These are phyloP conservation scores for Ataeniobius toweri DNA, from an alignment of 2,797 vertebrate genomes.

Conservation along the genomic window DNA sequence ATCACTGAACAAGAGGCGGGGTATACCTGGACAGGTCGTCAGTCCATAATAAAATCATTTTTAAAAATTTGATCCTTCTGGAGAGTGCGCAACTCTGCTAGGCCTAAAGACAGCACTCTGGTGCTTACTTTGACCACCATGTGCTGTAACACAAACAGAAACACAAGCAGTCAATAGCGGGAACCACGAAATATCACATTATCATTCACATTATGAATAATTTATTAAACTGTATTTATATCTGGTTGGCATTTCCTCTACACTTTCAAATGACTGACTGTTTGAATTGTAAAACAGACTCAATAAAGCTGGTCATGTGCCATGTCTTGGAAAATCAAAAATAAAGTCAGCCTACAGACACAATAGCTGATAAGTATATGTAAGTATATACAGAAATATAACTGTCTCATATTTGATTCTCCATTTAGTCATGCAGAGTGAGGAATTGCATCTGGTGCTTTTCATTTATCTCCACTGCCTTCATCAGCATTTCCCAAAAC, in stretches of 20 bases:
- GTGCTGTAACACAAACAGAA: background rate
- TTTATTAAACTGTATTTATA: constrained; percentile 16
- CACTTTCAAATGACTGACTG: constrained; percentile 10
- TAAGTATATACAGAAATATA: constrained; percentile 5
- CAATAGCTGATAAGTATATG: constrained; percentile 10
- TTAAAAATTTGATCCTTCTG: background rate
- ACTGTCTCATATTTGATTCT: constrained; percentile 44
- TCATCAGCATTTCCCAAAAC: constrained; percentile 63
- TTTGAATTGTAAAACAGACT: background rate
- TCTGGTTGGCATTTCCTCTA: constrained; percentile 26
- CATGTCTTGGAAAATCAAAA: background rate
- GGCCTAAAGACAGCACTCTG: background rate
- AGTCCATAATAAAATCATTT: background rate
- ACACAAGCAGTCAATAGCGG: constrained; percentile 3
- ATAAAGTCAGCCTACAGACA: constrained; percentile 16
- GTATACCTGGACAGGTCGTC: background rate
- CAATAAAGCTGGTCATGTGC: constrained; percentile 4
- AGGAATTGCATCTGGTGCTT: constrained; percentile 56
- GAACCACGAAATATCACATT: constrained; percentile 28
- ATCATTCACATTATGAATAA: constrained; percentile 32
- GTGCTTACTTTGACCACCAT: constrained; percentile 17
- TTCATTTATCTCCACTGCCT: constrained; percentile 67
- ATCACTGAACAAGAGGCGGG: background rate
- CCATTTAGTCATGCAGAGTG: constrained; percentile 51
- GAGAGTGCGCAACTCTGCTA: background rate